These are phyloP conservation scores for Lagria hirta DNA, from an alignment of 2,888 invertebrate genomes.

Conservation along the genomic window DNA sequence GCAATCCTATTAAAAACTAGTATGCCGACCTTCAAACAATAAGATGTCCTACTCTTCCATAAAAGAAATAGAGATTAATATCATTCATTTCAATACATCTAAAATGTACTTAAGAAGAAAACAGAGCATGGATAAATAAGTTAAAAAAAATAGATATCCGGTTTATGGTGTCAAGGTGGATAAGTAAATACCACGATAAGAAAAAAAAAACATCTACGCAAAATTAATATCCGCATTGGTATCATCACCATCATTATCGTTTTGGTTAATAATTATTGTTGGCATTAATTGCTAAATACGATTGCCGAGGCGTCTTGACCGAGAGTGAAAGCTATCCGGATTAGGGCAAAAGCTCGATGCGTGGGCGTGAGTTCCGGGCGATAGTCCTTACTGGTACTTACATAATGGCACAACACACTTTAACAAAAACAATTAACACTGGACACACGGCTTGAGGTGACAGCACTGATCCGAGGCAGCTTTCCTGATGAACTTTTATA, in stretches of 20 bases:
- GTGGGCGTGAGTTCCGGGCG: neutral
- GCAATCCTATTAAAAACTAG: no score
- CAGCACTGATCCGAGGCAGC: constrained; percentile 27
- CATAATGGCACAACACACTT: constrained; percentile 17
- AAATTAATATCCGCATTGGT: no score
- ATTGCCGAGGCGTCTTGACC: no score
- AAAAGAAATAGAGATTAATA: constrained; percentile 2
- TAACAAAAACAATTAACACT: constrained; percentile 15
- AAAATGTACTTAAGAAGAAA: no score
- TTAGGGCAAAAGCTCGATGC: constrained; percentile 1
- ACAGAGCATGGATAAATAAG: no score
- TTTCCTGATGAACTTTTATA: constrained; percentile 25
- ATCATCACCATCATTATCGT: no score
- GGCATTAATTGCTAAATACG: no score
- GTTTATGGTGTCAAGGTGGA: constrained; percentile 13
- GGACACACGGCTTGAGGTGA: constrained; percentile 20
- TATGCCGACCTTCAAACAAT: constrained; percentile 10
- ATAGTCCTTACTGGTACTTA: constrained; percentile 8
- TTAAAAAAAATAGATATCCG: constrained; percentile 7
- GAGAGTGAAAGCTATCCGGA: no score
- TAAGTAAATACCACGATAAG: no score
- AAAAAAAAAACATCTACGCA: no score
- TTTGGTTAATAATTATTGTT: no score
- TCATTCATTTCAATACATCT: no score
- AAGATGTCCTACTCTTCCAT: constrained; percentile 7